Base-by-base conservation (phyloP, 64 coral and sea anemone genomes). In the Astreopora myriophthalma region DNA sequence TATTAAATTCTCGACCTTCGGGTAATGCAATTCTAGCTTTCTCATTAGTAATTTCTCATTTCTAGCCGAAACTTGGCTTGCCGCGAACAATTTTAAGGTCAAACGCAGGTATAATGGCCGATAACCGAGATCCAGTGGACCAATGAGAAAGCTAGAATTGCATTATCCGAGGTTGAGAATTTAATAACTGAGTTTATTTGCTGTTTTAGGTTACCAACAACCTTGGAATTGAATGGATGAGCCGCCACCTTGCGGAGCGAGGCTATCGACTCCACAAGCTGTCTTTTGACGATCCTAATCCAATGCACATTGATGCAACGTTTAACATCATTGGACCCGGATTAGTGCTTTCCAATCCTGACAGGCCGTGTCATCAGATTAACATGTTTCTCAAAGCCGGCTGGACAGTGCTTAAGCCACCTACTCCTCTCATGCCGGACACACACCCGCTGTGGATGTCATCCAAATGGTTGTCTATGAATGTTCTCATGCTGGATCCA, bases 301-400 rank as follows among this genome's bases (percentile, higher is more conserved):
- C 96, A 0, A 93, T 95, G 93, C 96, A 98, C 25, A 98, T 98
- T 39, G 96, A 98, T 26, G 89, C 93, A 24, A 93, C 96, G 2
- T 95, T 98, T 80, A 98, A 98, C 80, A 87, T 95, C 49, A 98
- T 98, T 66, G 96, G 96, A 38, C 96, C 96, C 10, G 96, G 96
- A 26, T 67, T 98, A 73, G 96, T 95, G 2, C 62, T 98, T 32
- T 89, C 89, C 3, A 98, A 98, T 44, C 96, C 96, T 66, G 89
- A 92, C n/a, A 80, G 93, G 11, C 96, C 96, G 7, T 98, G 96
- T 58, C 89, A 93, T 81, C 96, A 98, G 92, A 92, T 98, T 19
- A 86, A 95, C 33, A 90, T 98, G 96, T 98, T 98, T 37, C 74
- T 93, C 72, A 98, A 95, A 4, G 93, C 89, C 8, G 96, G 96